Evolutionary conservation across 2,113 vertebrate genomes (phyloP).

Genomic region (Salvelinus sp.): DNA sequence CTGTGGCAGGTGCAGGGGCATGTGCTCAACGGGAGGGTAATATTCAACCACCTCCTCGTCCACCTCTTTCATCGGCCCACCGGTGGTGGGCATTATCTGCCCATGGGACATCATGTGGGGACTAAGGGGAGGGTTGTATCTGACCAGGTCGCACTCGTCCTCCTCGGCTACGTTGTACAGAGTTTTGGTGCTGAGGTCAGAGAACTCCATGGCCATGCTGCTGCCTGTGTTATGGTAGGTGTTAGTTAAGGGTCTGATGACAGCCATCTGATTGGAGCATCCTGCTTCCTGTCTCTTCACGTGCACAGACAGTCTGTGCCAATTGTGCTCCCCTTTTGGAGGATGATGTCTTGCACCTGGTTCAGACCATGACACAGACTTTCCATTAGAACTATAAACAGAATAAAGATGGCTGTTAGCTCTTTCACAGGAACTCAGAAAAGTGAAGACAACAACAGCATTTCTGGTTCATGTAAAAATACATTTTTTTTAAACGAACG

Average conservation of each 20-base stretch:
- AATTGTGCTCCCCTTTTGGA: slow-evolving; percentile 93
- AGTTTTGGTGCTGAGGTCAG: slow-evolving; percentile 90
- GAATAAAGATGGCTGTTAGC: slow-evolving; percentile 85
- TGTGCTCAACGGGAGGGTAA: slow-evolving; percentile 56
- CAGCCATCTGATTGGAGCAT: slow-evolving; percentile 92
- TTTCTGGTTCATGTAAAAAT: slow-evolving; percentile 64
- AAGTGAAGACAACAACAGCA: slow-evolving; percentile 63
- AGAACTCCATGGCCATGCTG: slow-evolving; percentile 79
- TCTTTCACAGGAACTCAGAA: slow-evolving; percentile 72
- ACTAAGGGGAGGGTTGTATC: slow-evolving; percentile 79
- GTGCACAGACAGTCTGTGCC: slow-evolving; percentile 98
- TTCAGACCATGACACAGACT: slow-evolving; percentile 99
- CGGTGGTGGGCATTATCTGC: slow-evolving; percentile 58
- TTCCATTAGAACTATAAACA: slow-evolving; percentile 99
- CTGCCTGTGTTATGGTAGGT: slow-evolving; percentile 80
- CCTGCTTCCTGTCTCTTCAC: slow-evolving; percentile 93
- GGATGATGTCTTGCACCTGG: slow-evolving; percentile 96
- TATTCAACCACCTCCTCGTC: slow-evolving; percentile 61
- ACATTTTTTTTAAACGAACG: slow-evolving; percentile 18
- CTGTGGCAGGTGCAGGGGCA: slow-evolving; percentile 66
- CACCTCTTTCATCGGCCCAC: slow-evolving; percentile 49
- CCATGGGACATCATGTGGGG: slow-evolving; percentile 82
- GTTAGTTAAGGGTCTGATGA: slow-evolving; percentile 98
- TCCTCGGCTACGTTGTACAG: slow-evolving; percentile 91
- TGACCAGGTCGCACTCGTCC: slow-evolving; percentile 74